phyloP scores from a whole-genome alignment of 1,140 invertebrate genomes.

The Drosophila tsacasi region DNA sequence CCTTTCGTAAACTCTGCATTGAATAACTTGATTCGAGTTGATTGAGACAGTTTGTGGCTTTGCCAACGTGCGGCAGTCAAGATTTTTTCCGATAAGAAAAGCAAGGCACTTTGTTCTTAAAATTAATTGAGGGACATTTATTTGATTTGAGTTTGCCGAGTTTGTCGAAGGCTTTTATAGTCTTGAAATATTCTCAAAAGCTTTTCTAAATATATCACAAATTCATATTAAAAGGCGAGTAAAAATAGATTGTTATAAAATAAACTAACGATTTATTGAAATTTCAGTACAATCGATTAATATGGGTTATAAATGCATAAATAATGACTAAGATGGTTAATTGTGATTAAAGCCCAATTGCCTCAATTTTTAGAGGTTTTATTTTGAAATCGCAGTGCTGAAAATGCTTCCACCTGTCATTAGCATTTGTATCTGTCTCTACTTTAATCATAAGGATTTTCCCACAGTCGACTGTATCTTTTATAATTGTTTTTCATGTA shows the following conservation, averaged over 20 bases:
- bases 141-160: slow-evolving; percentile 6
- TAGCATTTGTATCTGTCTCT: too few relatives aligned
- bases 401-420: too few relatives aligned
- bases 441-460: too few relatives aligned
- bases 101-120: background rate
- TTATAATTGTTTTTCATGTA: background rate
- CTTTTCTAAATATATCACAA: too few relatives aligned
- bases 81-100: background rate
- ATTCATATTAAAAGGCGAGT: background rate
- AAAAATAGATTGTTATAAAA: background rate
- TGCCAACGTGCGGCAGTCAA: slow-evolving; percentile 19
- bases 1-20: slow-evolving; percentile 32
- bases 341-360: too few relatives aligned
- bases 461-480: background rate
- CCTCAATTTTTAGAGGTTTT: too few relatives aligned
- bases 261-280: background rate
- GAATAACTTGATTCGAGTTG: slow-evolving; percentile 49
- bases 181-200: background rate
- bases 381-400: too few relatives aligned
- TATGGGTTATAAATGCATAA: too few relatives aligned
- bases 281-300: too few relatives aligned
- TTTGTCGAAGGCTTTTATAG: background rate
- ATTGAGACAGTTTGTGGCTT: slow-evolving; percentile 39
- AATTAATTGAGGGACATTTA: background rate
- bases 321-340: too few relatives aligned